Percentiles rank a stretch among this genome's conserved stretches.
Conservation (phyloP, 1,140 invertebrate genomes). For the Aphaenogaster floridana region DNA sequence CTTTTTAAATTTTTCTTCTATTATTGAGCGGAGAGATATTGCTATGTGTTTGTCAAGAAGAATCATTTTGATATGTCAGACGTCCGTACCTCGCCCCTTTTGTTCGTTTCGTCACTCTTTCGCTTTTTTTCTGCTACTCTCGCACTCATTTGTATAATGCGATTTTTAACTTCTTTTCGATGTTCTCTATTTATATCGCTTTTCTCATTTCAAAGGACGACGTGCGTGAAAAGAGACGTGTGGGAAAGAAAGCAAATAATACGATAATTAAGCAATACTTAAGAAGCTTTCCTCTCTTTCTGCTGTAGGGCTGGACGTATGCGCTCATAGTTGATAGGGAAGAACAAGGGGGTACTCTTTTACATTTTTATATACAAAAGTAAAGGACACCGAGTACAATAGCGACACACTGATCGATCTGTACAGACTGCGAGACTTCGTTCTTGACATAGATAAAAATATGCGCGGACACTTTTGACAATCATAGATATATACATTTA, state of each 20-base stretch:
- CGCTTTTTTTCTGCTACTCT: conserved; percentile 14
- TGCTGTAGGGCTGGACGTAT: conserved; percentile 37
- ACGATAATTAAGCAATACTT: conserved; percentile 26
- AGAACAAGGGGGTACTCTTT: not conserved
- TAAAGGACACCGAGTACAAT: conserved; percentile 35
- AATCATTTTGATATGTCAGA: conserved; percentile 84
- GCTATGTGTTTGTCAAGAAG: conserved; percentile 82
- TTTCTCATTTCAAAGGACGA: not conserved
- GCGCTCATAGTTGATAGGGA: not conserved
- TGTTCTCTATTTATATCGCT: not conserved
- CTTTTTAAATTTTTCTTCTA: conserved; percentile 75
- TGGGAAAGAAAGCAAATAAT: conserved; percentile 1
- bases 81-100: conserved; percentile 65
- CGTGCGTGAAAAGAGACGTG: conserved; percentile 4
- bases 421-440: conserved; percentile 30
- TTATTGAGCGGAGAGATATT: conserved; percentile 84
- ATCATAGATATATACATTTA: conserved; percentile 57
- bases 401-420: conserved; percentile 51
- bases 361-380: conserved; percentile 34
- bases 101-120: conserved; percentile 63
- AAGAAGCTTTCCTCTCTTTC: conserved; percentile 26
- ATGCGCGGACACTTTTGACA: conserved; percentile 51
- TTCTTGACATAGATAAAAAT: conserved; percentile 42
- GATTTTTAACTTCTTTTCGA: not conserved
- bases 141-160: conserved; percentile 23